Percentiles rank a stretch among this genome's conserved stretches.
Evolutionary conservation across 2,888 invertebrate genomes (phyloP).

Genomic region (Elmis aenea): DNA sequence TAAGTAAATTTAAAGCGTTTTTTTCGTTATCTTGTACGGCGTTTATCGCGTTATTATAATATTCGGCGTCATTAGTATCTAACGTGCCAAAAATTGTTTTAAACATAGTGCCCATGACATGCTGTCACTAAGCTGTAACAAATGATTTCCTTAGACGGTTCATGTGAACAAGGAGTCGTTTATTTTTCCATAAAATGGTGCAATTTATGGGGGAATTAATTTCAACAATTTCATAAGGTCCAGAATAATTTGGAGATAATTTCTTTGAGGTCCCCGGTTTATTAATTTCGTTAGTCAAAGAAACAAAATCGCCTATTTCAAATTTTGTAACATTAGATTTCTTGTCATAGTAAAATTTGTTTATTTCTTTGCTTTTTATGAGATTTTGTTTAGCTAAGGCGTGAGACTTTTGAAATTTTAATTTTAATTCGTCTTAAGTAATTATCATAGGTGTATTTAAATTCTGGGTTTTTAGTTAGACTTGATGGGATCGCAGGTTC

Average conservation of each 20-base stretch:
- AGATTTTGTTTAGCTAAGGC: constrained; percentile 25
- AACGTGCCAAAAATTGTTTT: no score
- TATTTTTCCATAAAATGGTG: constrained; percentile 3
- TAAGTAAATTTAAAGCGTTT: no score
- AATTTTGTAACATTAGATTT: constrained; percentile 12
- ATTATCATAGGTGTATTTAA: constrained; percentile 28
- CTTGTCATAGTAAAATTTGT: constrained; percentile 15
- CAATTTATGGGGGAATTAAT: constrained; percentile 1
- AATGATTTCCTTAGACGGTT: no score
- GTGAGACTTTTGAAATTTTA: constrained; percentile 23
- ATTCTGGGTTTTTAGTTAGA: constrained; percentile 22
- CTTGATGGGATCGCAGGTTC: constrained; percentile 19
- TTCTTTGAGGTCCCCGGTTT: no score
- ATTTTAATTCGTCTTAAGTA: constrained; percentile 21
- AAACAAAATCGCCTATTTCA: constrained; percentile 21
- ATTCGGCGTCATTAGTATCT: no score
- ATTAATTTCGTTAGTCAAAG: no score
- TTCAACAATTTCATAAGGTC: constrained; percentile 7
- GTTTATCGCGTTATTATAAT: no score
- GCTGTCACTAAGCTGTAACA: no score
- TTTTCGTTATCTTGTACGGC: no score
- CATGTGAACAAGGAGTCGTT: constrained; percentile 1
- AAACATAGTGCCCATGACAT: no score
- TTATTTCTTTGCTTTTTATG: constrained; percentile 19
- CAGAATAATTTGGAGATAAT: no score